phyloP scores from a whole-genome alignment of 2,113 vertebrate species.

The Cavia porcellus region DNA sequence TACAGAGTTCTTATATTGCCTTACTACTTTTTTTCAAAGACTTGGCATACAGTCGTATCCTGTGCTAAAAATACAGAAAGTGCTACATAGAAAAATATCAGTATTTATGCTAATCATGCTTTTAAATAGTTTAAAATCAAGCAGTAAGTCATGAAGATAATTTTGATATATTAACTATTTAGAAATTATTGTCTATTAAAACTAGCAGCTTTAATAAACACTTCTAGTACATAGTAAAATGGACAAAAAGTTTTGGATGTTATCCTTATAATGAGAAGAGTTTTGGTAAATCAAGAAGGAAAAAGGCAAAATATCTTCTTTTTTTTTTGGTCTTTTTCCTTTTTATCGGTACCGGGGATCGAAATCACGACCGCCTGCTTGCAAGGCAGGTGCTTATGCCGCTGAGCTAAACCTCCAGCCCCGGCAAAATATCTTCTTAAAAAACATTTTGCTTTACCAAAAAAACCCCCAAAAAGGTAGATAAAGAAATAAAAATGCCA shows the following conservation, averaged over 20 bases:
- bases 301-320: background rate
- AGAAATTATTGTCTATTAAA: slow-evolving; percentile 4
- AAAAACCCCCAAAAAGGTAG: slow-evolving; percentile 14
- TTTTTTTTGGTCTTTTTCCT: too few relatives aligned
- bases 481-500: background rate
- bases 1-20: background rate
- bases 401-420: too few relatives aligned
- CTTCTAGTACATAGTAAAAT: background rate
- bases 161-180: background rate
- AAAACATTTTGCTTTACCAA: background rate
- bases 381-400: too few relatives aligned
- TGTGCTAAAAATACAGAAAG: background rate
- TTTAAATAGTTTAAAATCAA: background rate
- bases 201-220: background rate
- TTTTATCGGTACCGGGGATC: too few relatives aligned
- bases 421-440: background rate
- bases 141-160: background rate
- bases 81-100: background rate
- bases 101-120: background rate
- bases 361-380: too few relatives aligned
- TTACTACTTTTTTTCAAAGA: background rate
- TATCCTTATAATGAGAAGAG: slow-evolving; percentile 1
- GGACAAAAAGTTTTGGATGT: background rate
- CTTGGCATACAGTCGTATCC: background rate
- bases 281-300: background rate